A percentile compares a stretch with the other conserved stretches of the same genome.
These are phyloP conservation scores for Atta cephalotes DNA, from an alignment of 1,140 invertebrate genomes.

Conservation along the genomic window DNA sequence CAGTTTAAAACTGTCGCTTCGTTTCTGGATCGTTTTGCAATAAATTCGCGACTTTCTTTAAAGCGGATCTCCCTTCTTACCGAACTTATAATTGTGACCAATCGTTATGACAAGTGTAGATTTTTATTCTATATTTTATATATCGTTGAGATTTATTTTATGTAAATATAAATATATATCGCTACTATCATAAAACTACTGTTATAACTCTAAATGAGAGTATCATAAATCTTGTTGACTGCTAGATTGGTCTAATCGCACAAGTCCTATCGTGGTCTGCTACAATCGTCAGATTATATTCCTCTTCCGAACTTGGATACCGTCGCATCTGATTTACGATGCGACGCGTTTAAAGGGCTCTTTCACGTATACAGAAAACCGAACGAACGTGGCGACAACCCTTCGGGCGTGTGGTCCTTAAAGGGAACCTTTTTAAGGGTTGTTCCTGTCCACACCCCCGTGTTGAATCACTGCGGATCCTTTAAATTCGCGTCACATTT, in stretches of 20 bases:
- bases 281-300: conserved; percentile 46
- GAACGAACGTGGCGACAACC: conserved; percentile 76
- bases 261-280: neutral
- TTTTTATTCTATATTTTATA: neutral
- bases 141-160: neutral
- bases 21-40: conserved; percentile 82
- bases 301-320: neutral
- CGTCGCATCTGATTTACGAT: conserved; percentile 57
- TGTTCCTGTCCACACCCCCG: conserved; percentile 80
- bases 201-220: neutral
- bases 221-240: conserved; percentile 15
- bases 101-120: neutral
- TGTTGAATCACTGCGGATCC: conserved; percentile 83
- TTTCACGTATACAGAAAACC: conserved; percentile 66
- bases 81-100: neutral
- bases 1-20: conserved; percentile 85
- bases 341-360: conserved; percentile 46
- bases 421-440: conserved; percentile 84
- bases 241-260: conserved; percentile 19
- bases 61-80: conserved; percentile 19
- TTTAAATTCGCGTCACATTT: conserved; percentile 86
- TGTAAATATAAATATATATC: neutral
- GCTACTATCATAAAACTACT: neutral
- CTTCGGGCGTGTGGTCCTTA: conserved; percentile 78
- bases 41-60: conserved; percentile 81